Evolutionary conservation across 2,797 vertebrate species (phyloP), one percentile per base, ranked within the genome.

Genomic region (Smutsia gigantea): DNA sequence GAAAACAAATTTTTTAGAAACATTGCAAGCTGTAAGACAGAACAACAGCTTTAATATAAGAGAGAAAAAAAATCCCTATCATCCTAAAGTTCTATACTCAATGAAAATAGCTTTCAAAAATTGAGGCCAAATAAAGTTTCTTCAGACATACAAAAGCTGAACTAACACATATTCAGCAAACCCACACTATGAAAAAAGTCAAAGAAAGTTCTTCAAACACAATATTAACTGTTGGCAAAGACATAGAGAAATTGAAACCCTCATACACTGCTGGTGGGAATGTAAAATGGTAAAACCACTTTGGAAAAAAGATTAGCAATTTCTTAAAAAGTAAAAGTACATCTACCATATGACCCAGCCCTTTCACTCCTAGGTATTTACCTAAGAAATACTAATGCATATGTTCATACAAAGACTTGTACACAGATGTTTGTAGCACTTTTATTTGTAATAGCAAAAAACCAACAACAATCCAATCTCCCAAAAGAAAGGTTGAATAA

Each of bases 1-100:
- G 23, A 92, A 95, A 19, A 10, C 34, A 86, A 34, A 77, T 31
- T 78, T 88, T 53, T 49, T 88, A 53, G 53, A 93, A 93, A 89
- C 5, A 34, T 7, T 69, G 71, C 78, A 72, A 64, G 49, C 31
- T 66, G 87, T 37, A 74, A 72, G 37, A 91, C 27, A 84, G 49
- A 71, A 85, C 1, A 46, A 29, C 12, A 64, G 39, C 37, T 85
- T 89, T 63, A 61, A 89, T 1, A 1, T 39, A 55, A 55, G 14
- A 53, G 31, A 69, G 2, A 34, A 46, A 84, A 46, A 84, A 78
- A 92, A 78, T 51, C 2, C 25, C 39, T 34, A 5, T 77, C 11
- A 78, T 55, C 19, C 46, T 72, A 77, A 7, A 93, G 71, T 46
- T 78, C 49, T 63, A 57, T 51, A 84, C 11, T n/a, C 15, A 71